Base-by-base conservation (phyloP, 1,140 invertebrate species). In the Cardiocondyla obscurior region DNA sequence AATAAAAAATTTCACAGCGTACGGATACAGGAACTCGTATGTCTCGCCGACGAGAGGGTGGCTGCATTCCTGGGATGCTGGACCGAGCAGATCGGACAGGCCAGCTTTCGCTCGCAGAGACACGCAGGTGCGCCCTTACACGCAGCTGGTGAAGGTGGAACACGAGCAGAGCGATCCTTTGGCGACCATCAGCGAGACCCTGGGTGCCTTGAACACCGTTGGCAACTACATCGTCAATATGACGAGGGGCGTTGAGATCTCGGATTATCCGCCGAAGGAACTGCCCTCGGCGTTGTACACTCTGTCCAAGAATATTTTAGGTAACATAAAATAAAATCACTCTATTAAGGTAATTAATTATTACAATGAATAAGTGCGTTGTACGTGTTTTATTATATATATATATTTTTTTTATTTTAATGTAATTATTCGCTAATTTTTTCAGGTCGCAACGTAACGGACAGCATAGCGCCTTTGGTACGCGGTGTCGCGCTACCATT, bases 201-300 rank as follows among this genome's bases (percentile, higher is more conserved):
- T 95, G 8, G 97, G 97, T 74, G 97, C 97, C 25, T 95, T 97
- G 4, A 98, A 98, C 85, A 97, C 97, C 16, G 96, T 98, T 0
- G 97, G 97, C 0, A 95, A 96, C 89, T 97, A 97, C 90, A 95
- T 98, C 64, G 96, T 98, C 0, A 97, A 97, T 85, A 97, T 97
- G 94, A 97, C 95, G 1, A 92, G 95, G 2, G 95, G 95, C 3
- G 92, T 90, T 6, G 92, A 93, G 6, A 93, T 91, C 53, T 93
- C 93, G 5, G 90, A 94, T 79, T 92, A 91, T 60, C 91, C 92
- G 10, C 93, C 94, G 3, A 94, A 95, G 73, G 95, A 96, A 81
- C 87, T 96, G n/a, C 96, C 96, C 22, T 95, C 95, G 70, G 97
- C 97, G 0, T 94, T 97, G 36, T 97, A 97, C 90, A 97, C 96